phyloP scores from a whole-genome alignment of 2,113 vertebrate genomes.

The Gulo gulo region DNA sequence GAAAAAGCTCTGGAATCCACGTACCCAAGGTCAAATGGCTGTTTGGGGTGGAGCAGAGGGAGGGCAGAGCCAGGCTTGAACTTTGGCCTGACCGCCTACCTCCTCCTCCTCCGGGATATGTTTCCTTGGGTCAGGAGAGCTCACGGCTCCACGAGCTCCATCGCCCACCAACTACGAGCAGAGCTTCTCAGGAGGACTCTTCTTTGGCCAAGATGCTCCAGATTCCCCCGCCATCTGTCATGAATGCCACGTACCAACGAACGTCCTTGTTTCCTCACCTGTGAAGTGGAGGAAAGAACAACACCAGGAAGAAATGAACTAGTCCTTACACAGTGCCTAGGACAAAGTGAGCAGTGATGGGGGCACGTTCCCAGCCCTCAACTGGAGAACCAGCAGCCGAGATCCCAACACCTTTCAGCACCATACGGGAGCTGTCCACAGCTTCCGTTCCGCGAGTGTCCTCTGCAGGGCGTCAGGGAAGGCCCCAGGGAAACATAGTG shows the following conservation, averaged over 20 bases:
- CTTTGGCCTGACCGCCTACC: not conserved
- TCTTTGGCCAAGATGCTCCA: not conserved
- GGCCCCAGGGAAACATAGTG: not conserved
- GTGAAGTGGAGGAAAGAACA: rapidly evolving
- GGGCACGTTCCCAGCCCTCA: not conserved
- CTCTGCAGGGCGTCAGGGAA: not conserved
- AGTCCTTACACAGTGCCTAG: not conserved
- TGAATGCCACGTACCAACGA: rapidly evolving
- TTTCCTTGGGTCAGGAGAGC: not conserved
- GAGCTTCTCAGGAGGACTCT: not conserved
- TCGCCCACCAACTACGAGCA: not conserved
- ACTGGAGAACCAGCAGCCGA: not conserved
- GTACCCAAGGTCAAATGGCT: not conserved
- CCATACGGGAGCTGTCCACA: rapidly evolving
- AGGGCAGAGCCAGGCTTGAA: not conserved
- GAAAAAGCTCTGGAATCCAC: not conserved
- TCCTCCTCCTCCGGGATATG: not conserved
- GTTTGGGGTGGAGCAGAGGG: not conserved
- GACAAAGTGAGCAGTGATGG: not conserved
- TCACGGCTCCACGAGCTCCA: rapidly evolving
- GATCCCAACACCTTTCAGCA: not conserved
- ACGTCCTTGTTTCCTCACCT: not conserved
- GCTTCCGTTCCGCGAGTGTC: not conserved
- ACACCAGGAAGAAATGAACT: not conserved
- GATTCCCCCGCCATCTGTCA: rapidly evolving